phyloP scores from a whole-genome alignment of 2,888 invertebrate species.

The Xanthia icteritia region DNA sequence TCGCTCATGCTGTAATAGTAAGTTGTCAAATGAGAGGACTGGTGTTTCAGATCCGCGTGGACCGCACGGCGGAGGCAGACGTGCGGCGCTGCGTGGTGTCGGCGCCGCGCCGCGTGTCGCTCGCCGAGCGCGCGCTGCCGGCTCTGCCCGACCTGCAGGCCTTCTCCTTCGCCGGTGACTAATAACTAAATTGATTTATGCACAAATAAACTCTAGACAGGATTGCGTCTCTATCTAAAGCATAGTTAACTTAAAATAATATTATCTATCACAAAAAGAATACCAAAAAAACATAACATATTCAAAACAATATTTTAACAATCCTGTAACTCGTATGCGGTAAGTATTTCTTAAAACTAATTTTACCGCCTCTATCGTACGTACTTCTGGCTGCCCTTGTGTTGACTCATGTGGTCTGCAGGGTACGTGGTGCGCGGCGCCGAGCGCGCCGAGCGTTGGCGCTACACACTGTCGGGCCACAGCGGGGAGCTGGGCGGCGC shows the following conservation, averaged over 20 bases:
- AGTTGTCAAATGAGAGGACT: too few relatives aligned
- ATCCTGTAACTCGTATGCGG: background rate
- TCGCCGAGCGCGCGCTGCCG: constrained; percentile 74
- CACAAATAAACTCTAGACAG: background rate
- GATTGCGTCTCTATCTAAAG: background rate
- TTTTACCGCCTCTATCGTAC: background rate
- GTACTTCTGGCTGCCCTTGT: background rate
- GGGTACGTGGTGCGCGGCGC: constrained; percentile 56
- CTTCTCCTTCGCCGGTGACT: constrained; percentile 79
- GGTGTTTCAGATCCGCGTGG: constrained; percentile 75
- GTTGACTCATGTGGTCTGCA: constrained; percentile 22
- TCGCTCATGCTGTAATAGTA: background rate
- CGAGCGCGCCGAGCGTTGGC: constrained; percentile 76
- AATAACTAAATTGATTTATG: background rate
- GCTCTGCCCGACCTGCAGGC: constrained; percentile 77
- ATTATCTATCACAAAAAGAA: background rate
- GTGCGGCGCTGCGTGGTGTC: constrained; percentile 74
- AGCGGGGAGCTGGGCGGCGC: constrained; percentile 78
- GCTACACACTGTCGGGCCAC: constrained; percentile 69
- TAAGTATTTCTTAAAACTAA: background rate
- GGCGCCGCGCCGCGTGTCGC: constrained; percentile 59
- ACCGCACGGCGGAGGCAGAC: constrained; percentile 73
- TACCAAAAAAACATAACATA: background rate
- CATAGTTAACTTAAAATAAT: background rate
- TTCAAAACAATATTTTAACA: background rate